Conservation (phyloP, 1,140 invertebrate species). For the Trigoniulus corallinus region DNA sequence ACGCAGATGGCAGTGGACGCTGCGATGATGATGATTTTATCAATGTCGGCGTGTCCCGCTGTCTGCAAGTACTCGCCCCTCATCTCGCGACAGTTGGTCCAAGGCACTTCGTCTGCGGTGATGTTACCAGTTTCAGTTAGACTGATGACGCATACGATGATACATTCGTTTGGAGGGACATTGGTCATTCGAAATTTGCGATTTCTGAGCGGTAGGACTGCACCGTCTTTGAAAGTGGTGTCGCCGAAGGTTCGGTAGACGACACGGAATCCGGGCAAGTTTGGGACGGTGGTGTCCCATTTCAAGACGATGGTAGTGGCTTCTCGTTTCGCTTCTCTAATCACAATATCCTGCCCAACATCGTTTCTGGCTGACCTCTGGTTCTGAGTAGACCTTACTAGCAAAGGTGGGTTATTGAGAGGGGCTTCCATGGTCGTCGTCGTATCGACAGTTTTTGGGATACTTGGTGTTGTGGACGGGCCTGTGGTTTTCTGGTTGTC, state of each 20-base stretch:
- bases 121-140: slow-evolving; percentile 61
- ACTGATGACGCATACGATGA: slow-evolving; percentile 10
- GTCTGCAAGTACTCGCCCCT: slow-evolving; percentile 44
- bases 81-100: slow-evolving; percentile 72
- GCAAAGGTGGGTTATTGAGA: slow-evolving; percentile 1
- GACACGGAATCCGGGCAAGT: slow-evolving; percentile 71
- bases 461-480: background rate
- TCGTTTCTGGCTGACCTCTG: background rate
- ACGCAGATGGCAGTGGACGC: slow-evolving; percentile 79
- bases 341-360: slow-evolving; percentile 55
- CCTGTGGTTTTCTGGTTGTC: too few species aligned
- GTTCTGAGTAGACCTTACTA: background rate
- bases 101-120: slow-evolving; percentile 66
- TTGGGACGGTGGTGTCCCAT: slow-evolving; percentile 70
- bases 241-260: slow-evolving; percentile 80
- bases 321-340: slow-evolving; percentile 41
- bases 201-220: slow-evolving; percentile 66
- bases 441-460: too few species aligned
- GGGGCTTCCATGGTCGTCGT: too few species aligned
- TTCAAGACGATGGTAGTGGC: slow-evolving; percentile 57
- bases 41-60: slow-evolving; percentile 67
- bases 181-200: slow-evolving; percentile 82
- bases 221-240: slow-evolving; percentile 70
- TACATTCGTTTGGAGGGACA: slow-evolving; percentile 57
- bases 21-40: slow-evolving; percentile 74